Evolutionary conservation across 2,797 vertebrate genomes (phyloP), one percentile per base, ranked within the genome.

Genomic region (Cyclopterus lumpus): DNA sequence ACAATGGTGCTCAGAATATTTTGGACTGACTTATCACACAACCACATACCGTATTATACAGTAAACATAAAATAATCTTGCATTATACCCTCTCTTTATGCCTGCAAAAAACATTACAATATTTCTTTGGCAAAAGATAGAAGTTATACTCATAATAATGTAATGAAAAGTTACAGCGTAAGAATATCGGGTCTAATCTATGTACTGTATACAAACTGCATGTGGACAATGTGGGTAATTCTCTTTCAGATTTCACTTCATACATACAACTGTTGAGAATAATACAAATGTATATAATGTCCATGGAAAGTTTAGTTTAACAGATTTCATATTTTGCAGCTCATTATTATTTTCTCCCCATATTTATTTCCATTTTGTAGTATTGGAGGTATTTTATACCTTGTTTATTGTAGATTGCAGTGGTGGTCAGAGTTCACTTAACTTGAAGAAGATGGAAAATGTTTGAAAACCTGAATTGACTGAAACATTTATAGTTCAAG

Each of bases 1-100:
- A 77, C 57, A 66, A 34, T 18, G 42, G 42, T 11, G 61, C 26
- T 66, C 22, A 34, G 28, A 64, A 71, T 55, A 61, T 40, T 75
- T 14, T 71, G 12, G 26, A 80, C 75, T 84, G 68, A 80, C 70
- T 63, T 83, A 75, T 79, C 80, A 62, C 44, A 64, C 34, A 81
- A 42, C 42, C 53, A 53, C 54, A 71, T 80, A 71, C 20, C 48
- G 46, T 48, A 48, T 20, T n/a, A 48, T 48, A 48, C 18, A 48
- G 2, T 46, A 20, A 77, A 80, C 78, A 57, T 74, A 16, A 70
- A 70, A 63, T 69, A 61, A 26, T 10, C 26, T 22, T 26, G 15
- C 44, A 46, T 46, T 46, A 46, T 46, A 18, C 18, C 16, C 16
- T 20, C 16, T 20, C 6, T 20, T 46, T 18, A 18, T 42, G 42